These are phyloP conservation scores for Hecatera dysodea DNA, from an alignment of 2,888 invertebrate species.

Conservation along the genomic window DNA sequence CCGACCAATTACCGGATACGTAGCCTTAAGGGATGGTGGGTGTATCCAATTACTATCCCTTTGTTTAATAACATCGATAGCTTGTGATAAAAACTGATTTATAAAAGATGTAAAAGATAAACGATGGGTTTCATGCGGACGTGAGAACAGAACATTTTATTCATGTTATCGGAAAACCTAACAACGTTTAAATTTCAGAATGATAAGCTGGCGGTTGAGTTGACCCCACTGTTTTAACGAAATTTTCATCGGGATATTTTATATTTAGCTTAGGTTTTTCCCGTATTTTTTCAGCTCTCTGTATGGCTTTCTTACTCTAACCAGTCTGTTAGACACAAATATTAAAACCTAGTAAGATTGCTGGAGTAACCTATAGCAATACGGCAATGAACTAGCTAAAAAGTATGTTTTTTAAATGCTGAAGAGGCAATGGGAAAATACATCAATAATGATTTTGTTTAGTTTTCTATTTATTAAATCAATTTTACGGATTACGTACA, in stretches of 20 bases:
- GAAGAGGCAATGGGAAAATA: background rate
- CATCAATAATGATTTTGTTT: too few relatives aligned
- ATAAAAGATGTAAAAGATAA: background rate
- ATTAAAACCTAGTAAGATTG: background rate
- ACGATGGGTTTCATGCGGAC: background rate
- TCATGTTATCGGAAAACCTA: background rate
- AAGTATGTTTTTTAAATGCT: background rate
- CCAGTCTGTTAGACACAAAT: too few relatives aligned
- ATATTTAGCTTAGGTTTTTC: too few relatives aligned
- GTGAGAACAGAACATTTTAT: background rate
- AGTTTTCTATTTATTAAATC: too few relatives aligned
- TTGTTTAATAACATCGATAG: constrained; percentile 18
- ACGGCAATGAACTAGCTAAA: background rate
- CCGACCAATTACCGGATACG: constrained; percentile 57
- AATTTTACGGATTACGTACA: background rate
- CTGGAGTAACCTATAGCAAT: background rate
- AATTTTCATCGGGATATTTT: too few relatives aligned
- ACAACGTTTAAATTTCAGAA: background rate
- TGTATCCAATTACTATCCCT: constrained; percentile 31
- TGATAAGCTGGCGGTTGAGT: background rate
- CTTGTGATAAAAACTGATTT: constrained; percentile 2
- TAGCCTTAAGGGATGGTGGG: constrained; percentile 64
- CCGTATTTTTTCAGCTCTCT: background rate
- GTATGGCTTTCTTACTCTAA: background rate
- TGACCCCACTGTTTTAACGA: background rate